Evolutionary conservation across 2,888 invertebrate species (phyloP), one percentile per base, ranked within the genome.

Genomic region (Cheiracanthium punctorium): DNA sequence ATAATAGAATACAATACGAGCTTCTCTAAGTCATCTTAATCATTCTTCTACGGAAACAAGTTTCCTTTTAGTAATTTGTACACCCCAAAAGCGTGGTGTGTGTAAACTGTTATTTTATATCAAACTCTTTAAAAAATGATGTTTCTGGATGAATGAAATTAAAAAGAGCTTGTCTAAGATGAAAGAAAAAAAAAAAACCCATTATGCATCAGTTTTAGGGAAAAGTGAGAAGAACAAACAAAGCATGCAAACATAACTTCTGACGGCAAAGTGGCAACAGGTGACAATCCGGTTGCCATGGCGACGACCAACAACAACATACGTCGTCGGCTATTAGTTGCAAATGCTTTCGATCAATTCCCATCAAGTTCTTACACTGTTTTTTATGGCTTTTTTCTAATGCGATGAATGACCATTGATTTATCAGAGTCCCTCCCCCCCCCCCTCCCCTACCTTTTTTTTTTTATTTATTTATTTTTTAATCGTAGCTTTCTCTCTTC

Each of bases 231-330:
- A 58, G 24, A 58, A 58, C 24, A 58, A 58, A 58, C 58, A 58
- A 58, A 58, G 24, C 58, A 58, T 58, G 69, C 69, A 69, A 30
- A 24, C 69, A 69, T 65, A 70, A 67, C 41, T 74, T 79, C 74
- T 85, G 67, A 79, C 70, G 48, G 52, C 17, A 52, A 32, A 41
- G n/a, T 85, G 79, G 79, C 84, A 85, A 85, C 84, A 85, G 84
- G 84, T 85, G 84, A 58, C 43, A 73, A 74, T 79, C 58, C 30
- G 20, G 84, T 85, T 72, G 28, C 79, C 74, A 69, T 73, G 70
- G 79, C 24, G 33, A 85, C 73, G 17, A 24, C n/a, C 14, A 74
- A 52, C 58, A 52, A 80, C 79, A 85, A 85, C 79, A 80, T 67
- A 79, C 52, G 67, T 29, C 79, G 48, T 74, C 79, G 41, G 74